A percentile compares a stretch with the other conserved stretches of the same genome.
Conservation (phyloP, 2,888 invertebrate species). For the Amphipyra berbera region DNA sequence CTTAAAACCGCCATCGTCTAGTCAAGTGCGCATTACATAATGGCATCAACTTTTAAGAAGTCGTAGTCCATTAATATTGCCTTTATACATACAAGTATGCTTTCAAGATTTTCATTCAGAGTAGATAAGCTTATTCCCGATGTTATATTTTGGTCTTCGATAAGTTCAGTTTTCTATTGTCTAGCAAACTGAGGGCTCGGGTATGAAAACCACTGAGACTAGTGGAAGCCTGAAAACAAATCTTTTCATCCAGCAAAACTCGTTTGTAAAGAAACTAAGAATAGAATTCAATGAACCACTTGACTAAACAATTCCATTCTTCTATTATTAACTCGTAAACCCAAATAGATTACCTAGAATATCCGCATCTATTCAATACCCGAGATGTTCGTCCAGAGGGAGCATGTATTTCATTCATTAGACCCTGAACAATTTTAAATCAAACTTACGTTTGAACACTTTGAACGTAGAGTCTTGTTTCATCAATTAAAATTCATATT, state of each 20-base stretch:
- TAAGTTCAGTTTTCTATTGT: too few species aligned
- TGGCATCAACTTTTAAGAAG: too few species aligned
- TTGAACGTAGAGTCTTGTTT: too few species aligned
- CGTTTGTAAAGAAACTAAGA: conserved; percentile 40
- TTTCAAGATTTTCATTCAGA: neutral
- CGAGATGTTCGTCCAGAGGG: conserved; percentile 2
- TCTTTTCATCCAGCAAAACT: conserved; percentile 16
- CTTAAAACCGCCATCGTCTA: conserved; percentile 6
- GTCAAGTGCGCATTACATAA: too few species aligned
- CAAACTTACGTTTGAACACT: too few species aligned
- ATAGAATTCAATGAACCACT: conserved; percentile 38
- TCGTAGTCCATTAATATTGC: too few species aligned
- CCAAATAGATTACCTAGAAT: conserved; percentile 49
- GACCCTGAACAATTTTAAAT: too few species aligned
- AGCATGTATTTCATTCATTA: neutral
- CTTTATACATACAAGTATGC: neutral
- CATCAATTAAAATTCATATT: too few species aligned
- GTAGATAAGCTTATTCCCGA: too few species aligned
- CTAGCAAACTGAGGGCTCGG: neutral
- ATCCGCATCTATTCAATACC: conserved; percentile 39
- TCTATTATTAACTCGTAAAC: conserved; percentile 49
- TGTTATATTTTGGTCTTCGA: neutral
- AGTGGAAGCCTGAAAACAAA: conserved; percentile 12
- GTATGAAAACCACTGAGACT: neutral
- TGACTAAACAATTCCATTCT: conserved; percentile 51